phyloP scores from a whole-genome alignment of 2,888 invertebrate genomes.

The Agonopterix alstromeriana region DNA sequence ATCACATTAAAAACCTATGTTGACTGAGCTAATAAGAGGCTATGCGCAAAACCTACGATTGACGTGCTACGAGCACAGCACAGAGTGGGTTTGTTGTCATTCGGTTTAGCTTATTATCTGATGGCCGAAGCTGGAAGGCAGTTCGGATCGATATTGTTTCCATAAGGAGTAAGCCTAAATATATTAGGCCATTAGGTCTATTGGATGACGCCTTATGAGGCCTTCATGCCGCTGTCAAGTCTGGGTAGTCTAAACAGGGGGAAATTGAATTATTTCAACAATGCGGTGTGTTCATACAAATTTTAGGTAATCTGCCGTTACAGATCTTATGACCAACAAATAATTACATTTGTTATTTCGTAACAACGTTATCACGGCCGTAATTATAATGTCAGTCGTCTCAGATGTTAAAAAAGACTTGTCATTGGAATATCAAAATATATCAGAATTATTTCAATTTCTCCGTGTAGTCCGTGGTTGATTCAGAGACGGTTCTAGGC shows the following conservation, averaged over 20 bases:
- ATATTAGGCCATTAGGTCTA: conserved; percentile 9
- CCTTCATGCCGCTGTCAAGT: conserved; percentile 6
- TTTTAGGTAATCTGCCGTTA: too few species aligned
- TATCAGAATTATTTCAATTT: too few species aligned
- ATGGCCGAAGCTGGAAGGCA: not conserved
- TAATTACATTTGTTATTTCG: too few species aligned
- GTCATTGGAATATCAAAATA: too few species aligned
- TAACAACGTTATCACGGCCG: too few species aligned
- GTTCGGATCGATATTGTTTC: not conserved
- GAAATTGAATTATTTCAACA: too few species aligned
- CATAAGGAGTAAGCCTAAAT: conserved; percentile 1
- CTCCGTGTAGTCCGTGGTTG: conserved; percentile 2
- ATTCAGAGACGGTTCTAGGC: not conserved
- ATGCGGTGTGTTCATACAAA: too few species aligned
- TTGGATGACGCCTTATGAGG: conserved; percentile 1
- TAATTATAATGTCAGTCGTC: too few species aligned
- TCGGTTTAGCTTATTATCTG: not conserved
- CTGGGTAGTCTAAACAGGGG: conserved; percentile 5
- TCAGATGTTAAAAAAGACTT: too few species aligned
- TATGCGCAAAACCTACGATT: conserved; percentile 9
- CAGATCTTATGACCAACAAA: too few species aligned
- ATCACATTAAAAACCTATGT: conserved; percentile 13
- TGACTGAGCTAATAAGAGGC: conserved; percentile 15
- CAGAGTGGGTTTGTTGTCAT: not conserved
- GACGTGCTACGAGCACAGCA: conserved; percentile 2